Evolutionary conservation across 2,113 vertebrate genomes (phyloP).

Genomic region (Actenoides lindsayi): DNA sequence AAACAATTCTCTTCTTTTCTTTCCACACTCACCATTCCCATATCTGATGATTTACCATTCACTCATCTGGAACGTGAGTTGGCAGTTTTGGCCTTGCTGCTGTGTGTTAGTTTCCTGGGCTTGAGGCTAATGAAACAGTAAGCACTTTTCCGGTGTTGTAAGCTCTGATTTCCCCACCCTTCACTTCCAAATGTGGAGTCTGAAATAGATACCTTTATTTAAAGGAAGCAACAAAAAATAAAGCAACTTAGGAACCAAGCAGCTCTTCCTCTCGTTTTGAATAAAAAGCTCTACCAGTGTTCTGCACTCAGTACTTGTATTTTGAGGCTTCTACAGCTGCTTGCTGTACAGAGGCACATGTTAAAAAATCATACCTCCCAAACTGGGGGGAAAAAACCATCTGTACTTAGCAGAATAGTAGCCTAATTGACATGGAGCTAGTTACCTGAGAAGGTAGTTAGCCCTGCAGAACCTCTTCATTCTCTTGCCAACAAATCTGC

Average conservation of each 20-base stretch:
- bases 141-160: neutral
- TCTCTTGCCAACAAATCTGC: neutral
- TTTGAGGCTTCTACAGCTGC: neutral
- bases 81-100: constrained; percentile 13
- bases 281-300: neutral
- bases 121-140: neutral
- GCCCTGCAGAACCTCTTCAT: neutral
- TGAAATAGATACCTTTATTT: neutral
- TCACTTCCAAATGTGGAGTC: neutral
- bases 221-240: neutral
- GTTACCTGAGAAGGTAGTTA: neutral
- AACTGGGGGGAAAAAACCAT: neutral
- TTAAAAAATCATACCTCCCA: neutral
- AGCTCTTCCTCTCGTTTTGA: neutral
- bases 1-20: constrained; percentile 4
- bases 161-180: neutral
- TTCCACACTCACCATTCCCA: neutral
- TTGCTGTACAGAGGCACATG: neutral
- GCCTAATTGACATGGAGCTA: neutral
- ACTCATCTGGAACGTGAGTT: neutral
- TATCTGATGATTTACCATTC: constrained; percentile 1
- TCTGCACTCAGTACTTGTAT: neutral
- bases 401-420: neutral
- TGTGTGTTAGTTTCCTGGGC: neutral
- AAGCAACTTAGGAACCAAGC: neutral